Conservation (phyloP, 2,797 vertebrate species). For the Mionectes olivaceus region DNA sequence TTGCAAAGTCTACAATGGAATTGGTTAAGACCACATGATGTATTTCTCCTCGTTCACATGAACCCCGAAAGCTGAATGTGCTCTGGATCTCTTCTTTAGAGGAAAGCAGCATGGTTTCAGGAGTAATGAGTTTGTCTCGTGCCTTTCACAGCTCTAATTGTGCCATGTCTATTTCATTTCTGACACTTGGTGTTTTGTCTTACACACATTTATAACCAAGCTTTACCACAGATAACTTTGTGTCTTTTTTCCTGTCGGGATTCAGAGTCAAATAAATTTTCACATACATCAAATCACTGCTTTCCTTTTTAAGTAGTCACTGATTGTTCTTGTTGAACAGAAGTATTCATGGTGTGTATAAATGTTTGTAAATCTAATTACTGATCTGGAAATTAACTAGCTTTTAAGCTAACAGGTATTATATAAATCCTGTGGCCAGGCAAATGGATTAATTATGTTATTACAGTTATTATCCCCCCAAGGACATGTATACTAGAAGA, state of each 20-base stretch:
- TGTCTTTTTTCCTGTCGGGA: not conserved
- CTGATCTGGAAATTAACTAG: not conserved
- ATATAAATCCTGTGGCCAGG: not conserved
- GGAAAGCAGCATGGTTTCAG: not conserved
- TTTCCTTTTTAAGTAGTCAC: not conserved
- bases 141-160: not conserved
- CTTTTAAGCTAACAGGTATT: not conserved
- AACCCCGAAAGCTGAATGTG: not conserved
- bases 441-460: not conserved
- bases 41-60: not conserved
- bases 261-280: conserved; percentile 44
- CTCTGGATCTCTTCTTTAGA: not conserved
- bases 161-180: not conserved
- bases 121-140: not conserved
- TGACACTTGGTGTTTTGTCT: not conserved
- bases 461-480: not conserved
- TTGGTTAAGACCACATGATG: not conserved
- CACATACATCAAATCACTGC: not conserved
- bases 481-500: not conserved
- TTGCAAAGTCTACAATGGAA: conserved; percentile 60
- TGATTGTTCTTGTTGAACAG: not conserved
- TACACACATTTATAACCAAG: not conserved
- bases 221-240: not conserved
- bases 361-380: not conserved
- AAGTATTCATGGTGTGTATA: not conserved